Conservation (phyloP, 1,140 invertebrate genomes). For the Hermetia illucens region DNA sequence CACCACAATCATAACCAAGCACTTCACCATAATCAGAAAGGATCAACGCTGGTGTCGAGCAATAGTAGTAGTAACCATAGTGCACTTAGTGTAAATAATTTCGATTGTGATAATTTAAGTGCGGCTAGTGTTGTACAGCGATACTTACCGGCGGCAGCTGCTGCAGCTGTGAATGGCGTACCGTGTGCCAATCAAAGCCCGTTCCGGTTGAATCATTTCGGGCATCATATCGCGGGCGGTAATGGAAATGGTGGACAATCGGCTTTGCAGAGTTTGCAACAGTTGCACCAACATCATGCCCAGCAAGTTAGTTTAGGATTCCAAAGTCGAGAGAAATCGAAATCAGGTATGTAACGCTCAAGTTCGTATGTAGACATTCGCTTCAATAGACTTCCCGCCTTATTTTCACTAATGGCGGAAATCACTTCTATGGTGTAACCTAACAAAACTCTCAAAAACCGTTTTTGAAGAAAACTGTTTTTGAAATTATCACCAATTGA, state of each 20-base stretch:
- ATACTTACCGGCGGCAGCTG: slow-evolving; percentile 7
- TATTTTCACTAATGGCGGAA: too few relatives aligned
- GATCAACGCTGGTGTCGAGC: not conserved
- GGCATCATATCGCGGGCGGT: slow-evolving; percentile 12
- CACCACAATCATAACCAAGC: not conserved
- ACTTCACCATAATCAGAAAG: not conserved
- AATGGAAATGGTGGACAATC: slow-evolving; percentile 20
- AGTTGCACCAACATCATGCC: slow-evolving; percentile 26
- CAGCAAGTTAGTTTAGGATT: slow-evolving; percentile 19
- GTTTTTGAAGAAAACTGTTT: too few relatives aligned
- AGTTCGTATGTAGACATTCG: too few relatives aligned
- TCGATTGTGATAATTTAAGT: slow-evolving; percentile 21
- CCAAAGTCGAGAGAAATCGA: slow-evolving; percentile 21
- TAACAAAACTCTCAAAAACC: too few relatives aligned
- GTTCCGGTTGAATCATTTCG: slow-evolving; percentile 10
- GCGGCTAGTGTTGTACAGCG: not conserved
- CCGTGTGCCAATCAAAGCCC: slow-evolving; percentile 8
- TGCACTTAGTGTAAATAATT: slow-evolving; percentile 22
- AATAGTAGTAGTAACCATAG: not conserved
- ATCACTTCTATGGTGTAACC: too few relatives aligned
- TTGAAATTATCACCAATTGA: too few relatives aligned
- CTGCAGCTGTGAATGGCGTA: slow-evolving; percentile 12
- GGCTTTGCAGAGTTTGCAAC: slow-evolving; percentile 26
- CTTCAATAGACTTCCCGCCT: not conserved
- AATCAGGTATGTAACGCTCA: slow-evolving; percentile 21